Evolutionary conservation across 30 jellyfish, hydroid and myxozoan genomes (phyloP).

Genomic region (Aurelia sp.): DNA sequence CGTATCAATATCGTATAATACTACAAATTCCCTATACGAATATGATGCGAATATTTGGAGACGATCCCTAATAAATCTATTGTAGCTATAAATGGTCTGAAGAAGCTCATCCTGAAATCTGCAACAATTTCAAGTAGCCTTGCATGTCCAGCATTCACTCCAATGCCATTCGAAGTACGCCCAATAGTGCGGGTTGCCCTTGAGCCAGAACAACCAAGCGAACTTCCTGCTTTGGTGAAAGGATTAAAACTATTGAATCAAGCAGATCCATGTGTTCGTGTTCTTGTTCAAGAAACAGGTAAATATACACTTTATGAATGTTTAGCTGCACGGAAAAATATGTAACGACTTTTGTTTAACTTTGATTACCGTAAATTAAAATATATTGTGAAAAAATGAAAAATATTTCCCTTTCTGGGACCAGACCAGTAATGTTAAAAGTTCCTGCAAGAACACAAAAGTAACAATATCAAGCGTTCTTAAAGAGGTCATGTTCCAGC

Average conservation of each 20-base stretch:
- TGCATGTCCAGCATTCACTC: slow-evolving; percentile 97
- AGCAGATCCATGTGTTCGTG: slow-evolving; percentile 98
- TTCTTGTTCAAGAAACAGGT: slow-evolving; percentile 97
- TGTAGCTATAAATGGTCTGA: slow-evolving; percentile 95
- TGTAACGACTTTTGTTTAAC: no score
- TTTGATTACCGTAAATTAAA: no score
- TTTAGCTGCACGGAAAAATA: no score
- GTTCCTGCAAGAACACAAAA: no score
- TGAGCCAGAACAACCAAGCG: slow-evolving; percentile 98
- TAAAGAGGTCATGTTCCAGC: no score
- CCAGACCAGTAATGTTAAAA: no score
- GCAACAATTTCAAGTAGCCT: slow-evolving; percentile 92
- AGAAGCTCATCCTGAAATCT: slow-evolving; percentile 81
- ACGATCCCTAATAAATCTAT: not conserved
- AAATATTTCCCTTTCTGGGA: no score
- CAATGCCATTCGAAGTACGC: slow-evolving; percentile 92
- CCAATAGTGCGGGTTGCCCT: slow-evolving; percentile 99
- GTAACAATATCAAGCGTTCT: no score
- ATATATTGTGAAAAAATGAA: no score
- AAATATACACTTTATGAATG: not conserved
- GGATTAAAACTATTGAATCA: slow-evolving; percentile 90
- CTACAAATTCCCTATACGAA: no score
- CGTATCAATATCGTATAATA: no score
- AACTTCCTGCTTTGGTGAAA: slow-evolving; percentile 72
- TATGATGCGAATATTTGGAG: no score